These are phyloP conservation scores for Oceanodroma leucorhoa DNA, from an alignment of 2,797 vertebrate genomes.

Conservation along the genomic window DNA sequence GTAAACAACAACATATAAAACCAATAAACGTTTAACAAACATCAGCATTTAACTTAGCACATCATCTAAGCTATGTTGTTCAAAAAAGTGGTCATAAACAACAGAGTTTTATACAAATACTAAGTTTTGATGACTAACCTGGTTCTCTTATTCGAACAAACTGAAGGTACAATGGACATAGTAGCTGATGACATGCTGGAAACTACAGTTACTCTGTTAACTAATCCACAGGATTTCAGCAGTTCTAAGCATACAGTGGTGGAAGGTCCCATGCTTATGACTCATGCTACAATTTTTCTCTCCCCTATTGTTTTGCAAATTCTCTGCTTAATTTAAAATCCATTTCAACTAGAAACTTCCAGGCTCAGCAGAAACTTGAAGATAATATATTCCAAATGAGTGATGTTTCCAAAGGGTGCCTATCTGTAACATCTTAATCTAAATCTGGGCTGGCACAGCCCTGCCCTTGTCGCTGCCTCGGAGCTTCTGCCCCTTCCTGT, in stretches of 20 bases:
- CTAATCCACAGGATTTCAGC: conserved; percentile 31
- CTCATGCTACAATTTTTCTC: background rate
- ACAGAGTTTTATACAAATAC: background rate
- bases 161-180: background rate
- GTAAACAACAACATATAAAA: background rate
- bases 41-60: background rate
- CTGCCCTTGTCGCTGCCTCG: background rate
- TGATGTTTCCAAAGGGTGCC: background rate
- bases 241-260: background rate
- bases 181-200: background rate
- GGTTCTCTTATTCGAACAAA: background rate
- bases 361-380: background rate
- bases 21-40: background rate
- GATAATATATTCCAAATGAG: background rate
- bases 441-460: background rate
- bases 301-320: conserved; percentile 43
- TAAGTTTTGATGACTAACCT: background rate
- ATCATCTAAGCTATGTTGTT: background rate
- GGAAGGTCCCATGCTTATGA: conserved; percentile 30
- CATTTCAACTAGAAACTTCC: conserved; percentile 11
- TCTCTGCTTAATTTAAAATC: conserved; percentile 31
- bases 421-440: background rate
- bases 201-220: background rate
- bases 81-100: background rate
- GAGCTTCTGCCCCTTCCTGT: background rate